Percentiles rank a stretch among this genome's conserved stretches.
Evolutionary conservation across 2,113 vertebrate genomes (phyloP).

Genomic region (Mungos mungo): DNA sequence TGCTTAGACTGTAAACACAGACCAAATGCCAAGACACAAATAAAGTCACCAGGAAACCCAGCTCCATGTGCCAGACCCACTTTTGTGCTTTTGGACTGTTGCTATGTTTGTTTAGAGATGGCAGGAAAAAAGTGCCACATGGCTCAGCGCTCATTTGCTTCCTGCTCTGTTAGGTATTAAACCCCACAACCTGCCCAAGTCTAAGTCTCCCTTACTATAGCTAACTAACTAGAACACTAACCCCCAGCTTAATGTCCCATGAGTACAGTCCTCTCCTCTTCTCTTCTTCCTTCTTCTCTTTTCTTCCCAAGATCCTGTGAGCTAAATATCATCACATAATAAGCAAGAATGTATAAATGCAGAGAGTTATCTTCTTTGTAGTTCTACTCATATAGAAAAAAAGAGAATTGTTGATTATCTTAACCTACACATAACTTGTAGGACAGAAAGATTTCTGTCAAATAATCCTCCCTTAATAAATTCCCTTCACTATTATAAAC

Average conservation of each 20-base stretch:
- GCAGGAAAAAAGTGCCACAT: background rate
- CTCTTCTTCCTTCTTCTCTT: background rate
- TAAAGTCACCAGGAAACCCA: constrained; percentile 46
- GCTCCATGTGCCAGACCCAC: constrained; percentile 1
- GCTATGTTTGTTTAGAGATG: constrained; percentile 55
- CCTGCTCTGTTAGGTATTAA: constrained; percentile 56
- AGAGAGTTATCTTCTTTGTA: constrained; percentile 38
- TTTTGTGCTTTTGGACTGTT: constrained; percentile 27
- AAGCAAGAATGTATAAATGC: background rate
- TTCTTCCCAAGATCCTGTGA: background rate
- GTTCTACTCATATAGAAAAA: background rate
- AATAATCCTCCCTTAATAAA: constrained; percentile 51
- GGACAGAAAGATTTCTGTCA: constrained; percentile 53
- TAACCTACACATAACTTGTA: constrained; percentile 38
- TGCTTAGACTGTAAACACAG: constrained; percentile 55
- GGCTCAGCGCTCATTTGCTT: background rate
- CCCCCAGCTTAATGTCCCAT: background rate
- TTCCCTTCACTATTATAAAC: constrained; percentile 43
- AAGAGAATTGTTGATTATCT: constrained; percentile 16
- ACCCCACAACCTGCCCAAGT: background rate
- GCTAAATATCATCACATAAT: constrained; percentile 26
- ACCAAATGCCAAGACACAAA: constrained; percentile 26
- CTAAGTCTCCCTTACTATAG: background rate
- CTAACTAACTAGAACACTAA: background rate
- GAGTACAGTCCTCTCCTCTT: background rate